Evolutionary conservation across 23 tunicate species (phyloP).

Genomic region (Botrylloides violaceus): DNA sequence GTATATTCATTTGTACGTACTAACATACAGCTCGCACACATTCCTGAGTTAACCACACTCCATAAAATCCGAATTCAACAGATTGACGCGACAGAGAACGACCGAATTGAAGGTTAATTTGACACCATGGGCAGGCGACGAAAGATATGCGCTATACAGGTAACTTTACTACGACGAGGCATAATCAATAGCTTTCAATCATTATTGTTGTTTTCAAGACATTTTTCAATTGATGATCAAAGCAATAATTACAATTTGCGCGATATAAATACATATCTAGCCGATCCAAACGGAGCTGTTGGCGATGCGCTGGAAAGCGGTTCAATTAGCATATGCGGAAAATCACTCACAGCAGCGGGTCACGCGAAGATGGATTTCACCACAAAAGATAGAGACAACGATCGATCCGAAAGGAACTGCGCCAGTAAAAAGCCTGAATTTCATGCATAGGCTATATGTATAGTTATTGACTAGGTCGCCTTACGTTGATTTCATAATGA

Average conservation of each 20-base stretch:
- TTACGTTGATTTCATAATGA: not conserved
- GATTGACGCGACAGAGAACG: slow-evolving; percentile 23
- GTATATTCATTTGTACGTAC: slow-evolving; percentile 27
- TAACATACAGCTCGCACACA: not conserved
- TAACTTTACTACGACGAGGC: slow-evolving; percentile 1
- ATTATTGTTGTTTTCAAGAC: slow-evolving; percentile 5
- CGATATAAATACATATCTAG: slow-evolving; percentile 5
- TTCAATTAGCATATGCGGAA: not conserved
- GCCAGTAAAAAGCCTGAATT: slow-evolving; percentile 27
- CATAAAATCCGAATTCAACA: too few relatives aligned
- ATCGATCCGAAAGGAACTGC: slow-evolving; percentile 24
- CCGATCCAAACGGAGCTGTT: slow-evolving; percentile 26
- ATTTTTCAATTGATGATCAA: slow-evolving; percentile 24
- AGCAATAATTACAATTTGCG: slow-evolving; percentile 12
- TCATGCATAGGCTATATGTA: too few relatives aligned
- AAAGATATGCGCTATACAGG: slow-evolving; percentile 39
- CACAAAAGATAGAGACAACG: slow-evolving; percentile 36
- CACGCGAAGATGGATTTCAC: slow-evolving; percentile 28
- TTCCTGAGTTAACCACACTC: not conserved
- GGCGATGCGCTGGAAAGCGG: slow-evolving; percentile 30
- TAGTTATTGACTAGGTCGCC: not conserved
- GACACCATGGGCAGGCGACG: slow-evolving; percentile 26
- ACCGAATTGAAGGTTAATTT: slow-evolving; percentile 32
- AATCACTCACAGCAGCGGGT: not conserved
- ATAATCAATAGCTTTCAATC: too few relatives aligned